Evolutionary conservation across 1,140 invertebrate genomes (phyloP).

Genomic region (Ceratina calcarata): DNA sequence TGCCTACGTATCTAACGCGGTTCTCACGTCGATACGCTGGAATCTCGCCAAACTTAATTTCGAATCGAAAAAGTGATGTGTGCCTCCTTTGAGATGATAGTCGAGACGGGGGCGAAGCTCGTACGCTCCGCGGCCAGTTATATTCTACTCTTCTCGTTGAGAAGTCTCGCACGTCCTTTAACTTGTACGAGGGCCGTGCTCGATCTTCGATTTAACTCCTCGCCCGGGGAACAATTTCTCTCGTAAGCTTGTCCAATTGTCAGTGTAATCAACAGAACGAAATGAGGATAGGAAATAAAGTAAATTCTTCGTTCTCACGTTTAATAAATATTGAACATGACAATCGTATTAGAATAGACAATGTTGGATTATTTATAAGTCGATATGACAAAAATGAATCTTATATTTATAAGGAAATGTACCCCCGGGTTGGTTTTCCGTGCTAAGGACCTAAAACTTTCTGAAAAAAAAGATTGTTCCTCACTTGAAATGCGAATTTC

Average conservation of each 20-base stretch:
- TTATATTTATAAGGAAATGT: too few species aligned
- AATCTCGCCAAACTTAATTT: slow-evolving; percentile 51
- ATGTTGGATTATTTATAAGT: too few species aligned
- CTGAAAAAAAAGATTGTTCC: too few species aligned
- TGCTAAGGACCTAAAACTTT: too few species aligned
- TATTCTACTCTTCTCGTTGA: neutral
- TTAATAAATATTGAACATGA: too few species aligned
- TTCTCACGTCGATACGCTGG: slow-evolving; percentile 45
- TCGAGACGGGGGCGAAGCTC: neutral
- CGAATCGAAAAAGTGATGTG: slow-evolving; percentile 37
- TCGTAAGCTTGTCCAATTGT: neutral
- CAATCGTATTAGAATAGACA: too few species aligned
- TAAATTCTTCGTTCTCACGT: neutral
- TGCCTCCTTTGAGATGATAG: slow-evolving; percentile 15
- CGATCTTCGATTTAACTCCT: slow-evolving; percentile 17
- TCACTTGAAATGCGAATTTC: too few species aligned
- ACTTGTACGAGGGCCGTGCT: neutral
- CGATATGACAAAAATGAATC: too few species aligned
- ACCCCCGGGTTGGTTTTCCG: too few species aligned
- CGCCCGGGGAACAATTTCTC: neutral
- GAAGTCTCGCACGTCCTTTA: slow-evolving; percentile 11
- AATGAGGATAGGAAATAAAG: neutral
- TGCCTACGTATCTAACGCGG: neutral
- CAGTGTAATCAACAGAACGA: neutral
- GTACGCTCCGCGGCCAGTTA: too few species aligned